These are phyloP conservation scores for Platorchestia sp. DNA, from an alignment of 1,140 invertebrate species.

Conservation along the genomic window DNA sequence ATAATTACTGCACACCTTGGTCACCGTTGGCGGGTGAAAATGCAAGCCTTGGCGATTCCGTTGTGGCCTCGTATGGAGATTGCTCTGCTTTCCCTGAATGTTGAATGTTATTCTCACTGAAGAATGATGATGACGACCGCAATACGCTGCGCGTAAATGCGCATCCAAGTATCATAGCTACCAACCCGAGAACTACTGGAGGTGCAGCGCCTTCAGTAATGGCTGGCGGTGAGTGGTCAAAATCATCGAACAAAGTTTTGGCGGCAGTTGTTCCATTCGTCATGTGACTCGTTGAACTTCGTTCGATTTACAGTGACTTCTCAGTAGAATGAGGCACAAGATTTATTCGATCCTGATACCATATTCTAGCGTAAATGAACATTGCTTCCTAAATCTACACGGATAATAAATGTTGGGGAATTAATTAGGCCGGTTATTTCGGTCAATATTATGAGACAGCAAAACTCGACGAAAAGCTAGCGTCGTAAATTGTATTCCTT, in stretches of 20 bases:
- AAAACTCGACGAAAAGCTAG: background rate
- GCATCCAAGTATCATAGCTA: background rate
- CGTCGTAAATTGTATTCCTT: background rate
- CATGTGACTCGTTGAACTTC: no score
- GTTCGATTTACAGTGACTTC: background rate
- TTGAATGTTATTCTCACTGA: background rate
- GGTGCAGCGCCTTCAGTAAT: background rate
- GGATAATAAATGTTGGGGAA: no score
- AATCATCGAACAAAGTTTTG: no score
- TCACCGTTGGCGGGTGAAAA: background rate
- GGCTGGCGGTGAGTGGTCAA: background rate
- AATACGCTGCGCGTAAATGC: background rate
- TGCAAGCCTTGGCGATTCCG: background rate
- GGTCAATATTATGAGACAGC: background rate
- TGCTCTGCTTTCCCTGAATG: background rate
- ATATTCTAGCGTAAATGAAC: no score
- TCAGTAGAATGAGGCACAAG: background rate
- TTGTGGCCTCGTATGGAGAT: background rate
- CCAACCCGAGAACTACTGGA: background rate
- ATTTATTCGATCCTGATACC: no score
- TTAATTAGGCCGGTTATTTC: no score
- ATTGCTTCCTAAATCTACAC: no score
- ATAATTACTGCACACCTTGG: background rate
- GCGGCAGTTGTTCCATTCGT: no score
- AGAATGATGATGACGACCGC: background rate